Evolutionary conservation across 1,140 invertebrate species (phyloP), one percentile per base, ranked within the genome.

Genomic region (Rhyacophila brunnea): DNA sequence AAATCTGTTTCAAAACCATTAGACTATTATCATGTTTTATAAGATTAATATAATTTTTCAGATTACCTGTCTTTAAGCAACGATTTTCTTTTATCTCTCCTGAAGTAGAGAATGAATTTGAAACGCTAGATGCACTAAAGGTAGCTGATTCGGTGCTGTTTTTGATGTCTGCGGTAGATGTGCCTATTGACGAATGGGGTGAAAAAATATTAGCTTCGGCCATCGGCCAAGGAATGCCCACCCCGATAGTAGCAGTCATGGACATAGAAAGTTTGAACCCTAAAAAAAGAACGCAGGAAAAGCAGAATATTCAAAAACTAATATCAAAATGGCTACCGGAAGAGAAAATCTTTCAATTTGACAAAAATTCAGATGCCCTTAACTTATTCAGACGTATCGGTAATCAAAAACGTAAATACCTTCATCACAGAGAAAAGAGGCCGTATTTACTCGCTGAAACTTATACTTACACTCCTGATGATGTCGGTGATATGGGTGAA

Each of bases 191-290:
- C 78, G 79, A 83, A 43, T 87, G 85, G 82, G 92, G 91, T 10
- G 85, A 90, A 61, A 81, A 85, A 66, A 82, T 92, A 35, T 76
- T 95, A 13, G 82, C 84, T 14, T 80, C 88, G 65, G 76, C 88
- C 17, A 82, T 90, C 68, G 87, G 88, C 13, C 93, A 96, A 78
- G 92, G 92, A 6, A 81, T 96, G 67, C 89, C 93, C 5, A 87
- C 91, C 13, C 84, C 87, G 4, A 74, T 91, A 23, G 81, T 94
- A 42, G 87, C 84, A 7, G 73, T 92, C n/a, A 87, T 87, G 75
- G 89, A 91, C 69, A 73, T 90, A 45, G 86, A 90, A 68, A 83
- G 80, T 38, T 74, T 92, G 13, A 81, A 85, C 58, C 80, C 81
- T 1, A 89, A 88, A 74, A 91, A 90, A 77, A 82, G 88, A 62